phyloP scores from a whole-genome alignment of 1,140 invertebrate genomes.

The Drosophila insularis region DNA sequence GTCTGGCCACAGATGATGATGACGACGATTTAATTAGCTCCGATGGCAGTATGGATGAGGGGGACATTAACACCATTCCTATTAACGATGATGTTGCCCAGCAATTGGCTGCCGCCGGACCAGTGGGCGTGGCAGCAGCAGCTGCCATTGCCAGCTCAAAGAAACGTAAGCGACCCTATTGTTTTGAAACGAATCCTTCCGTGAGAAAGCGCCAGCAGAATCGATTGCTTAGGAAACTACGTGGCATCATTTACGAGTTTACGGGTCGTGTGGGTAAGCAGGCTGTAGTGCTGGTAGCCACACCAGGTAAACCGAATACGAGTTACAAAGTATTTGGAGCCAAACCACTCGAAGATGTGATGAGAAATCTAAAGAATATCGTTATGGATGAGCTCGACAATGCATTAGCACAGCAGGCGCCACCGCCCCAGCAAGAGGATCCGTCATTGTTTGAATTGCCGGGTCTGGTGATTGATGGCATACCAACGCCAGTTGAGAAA shows the following conservation, averaged over 20 bases:
- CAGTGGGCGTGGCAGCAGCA: constrained; percentile 97
- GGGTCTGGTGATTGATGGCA: constrained; percentile 97
- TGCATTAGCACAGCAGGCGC: constrained; percentile 96
- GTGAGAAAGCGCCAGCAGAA: constrained; percentile 98
- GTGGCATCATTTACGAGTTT: constrained; percentile 99
- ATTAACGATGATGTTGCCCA: constrained; percentile 97
- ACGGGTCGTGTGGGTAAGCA: constrained; percentile 98
- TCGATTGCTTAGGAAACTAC: constrained; percentile 92
- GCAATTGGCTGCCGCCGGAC: constrained; percentile 97
- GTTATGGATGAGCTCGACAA: constrained; percentile 97
- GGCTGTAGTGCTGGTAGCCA: constrained; percentile 96
- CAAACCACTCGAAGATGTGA: constrained; percentile 97
- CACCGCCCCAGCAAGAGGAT: constrained; percentile 95
- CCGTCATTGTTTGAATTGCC: constrained; percentile 97
- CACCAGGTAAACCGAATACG: constrained; percentile 97
- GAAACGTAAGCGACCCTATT: constrained; percentile 96
- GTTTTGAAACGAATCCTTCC: constrained; percentile 99
- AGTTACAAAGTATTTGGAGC: constrained; percentile 98
- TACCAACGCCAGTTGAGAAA: constrained; percentile 98
- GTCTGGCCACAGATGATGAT: constrained; percentile 89
- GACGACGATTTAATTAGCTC: constrained; percentile 90
- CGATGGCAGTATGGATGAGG: constrained; percentile 88
- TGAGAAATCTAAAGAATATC: constrained; percentile 93
- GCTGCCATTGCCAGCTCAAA: constrained; percentile 98
- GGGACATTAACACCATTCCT: constrained; percentile 90